These are phyloP conservation scores for Acanthis flammea DNA, from an alignment of 2,797 vertebrate species.

Conservation along the genomic window DNA sequence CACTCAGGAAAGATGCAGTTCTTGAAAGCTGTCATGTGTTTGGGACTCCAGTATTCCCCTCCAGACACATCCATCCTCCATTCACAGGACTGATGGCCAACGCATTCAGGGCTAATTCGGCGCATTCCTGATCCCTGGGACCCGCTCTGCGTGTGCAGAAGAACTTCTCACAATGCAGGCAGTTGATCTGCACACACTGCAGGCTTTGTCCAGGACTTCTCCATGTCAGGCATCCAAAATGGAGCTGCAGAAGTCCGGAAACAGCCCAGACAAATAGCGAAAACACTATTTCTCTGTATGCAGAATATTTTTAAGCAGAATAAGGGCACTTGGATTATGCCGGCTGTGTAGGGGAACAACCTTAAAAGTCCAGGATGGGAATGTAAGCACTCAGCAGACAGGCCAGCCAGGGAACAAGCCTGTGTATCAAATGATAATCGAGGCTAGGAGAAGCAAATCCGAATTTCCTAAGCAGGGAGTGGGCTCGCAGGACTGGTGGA, in stretches of 20 bases:
- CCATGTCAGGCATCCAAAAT: constrained; percentile 47
- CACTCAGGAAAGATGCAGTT: constrained; percentile 21
- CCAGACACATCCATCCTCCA: constrained; percentile 53
- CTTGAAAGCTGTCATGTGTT: constrained; percentile 20
- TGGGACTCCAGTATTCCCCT: constrained; percentile 20
- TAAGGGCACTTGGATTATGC: neutral
- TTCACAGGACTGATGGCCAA: constrained; percentile 45
- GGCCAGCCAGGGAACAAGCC: neutral
- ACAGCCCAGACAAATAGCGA: constrained; percentile 28
- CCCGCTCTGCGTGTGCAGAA: constrained; percentile 22
- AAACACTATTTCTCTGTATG: constrained; percentile 39
- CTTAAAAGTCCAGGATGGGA: neutral
- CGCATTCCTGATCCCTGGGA: constrained; percentile 48
- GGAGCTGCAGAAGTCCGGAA: constrained; percentile 50
- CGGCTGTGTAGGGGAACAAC: neutral
- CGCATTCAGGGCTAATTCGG: neutral
- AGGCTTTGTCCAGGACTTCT: constrained; percentile 49
- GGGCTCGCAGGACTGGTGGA: neutral
- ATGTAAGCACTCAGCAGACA: neutral
- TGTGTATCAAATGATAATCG: neutral
- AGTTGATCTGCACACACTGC: constrained; percentile 57
- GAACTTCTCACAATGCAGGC: constrained; percentile 43
- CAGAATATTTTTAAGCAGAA: neutral
- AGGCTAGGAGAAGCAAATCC: neutral
- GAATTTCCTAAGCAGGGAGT: neutral